These are phyloP conservation scores for Nipponacmea schrenckii DNA, from an alignment of 2,888 invertebrate genomes.

Conservation along the genomic window DNA sequence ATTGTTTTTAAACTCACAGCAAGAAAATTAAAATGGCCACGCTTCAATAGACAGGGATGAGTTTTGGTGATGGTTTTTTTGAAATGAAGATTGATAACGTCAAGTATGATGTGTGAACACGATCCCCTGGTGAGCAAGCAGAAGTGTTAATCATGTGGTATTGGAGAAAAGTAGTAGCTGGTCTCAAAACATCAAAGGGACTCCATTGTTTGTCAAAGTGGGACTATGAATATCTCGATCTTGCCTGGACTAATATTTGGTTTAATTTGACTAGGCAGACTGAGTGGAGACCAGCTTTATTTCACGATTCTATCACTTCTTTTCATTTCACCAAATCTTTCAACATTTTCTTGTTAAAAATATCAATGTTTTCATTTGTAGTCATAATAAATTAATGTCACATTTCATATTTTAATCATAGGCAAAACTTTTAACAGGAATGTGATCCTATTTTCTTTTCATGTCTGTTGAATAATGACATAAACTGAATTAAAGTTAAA, in stretches of 20 bases:
- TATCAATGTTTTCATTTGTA: no score
- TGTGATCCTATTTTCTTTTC: no score
- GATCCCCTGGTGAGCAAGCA: not conserved
- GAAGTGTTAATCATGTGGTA: slow-evolving; percentile 4
- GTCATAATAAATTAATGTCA: no score
- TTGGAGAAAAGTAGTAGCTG: slow-evolving; percentile 2
- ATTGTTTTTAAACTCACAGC: not conserved
- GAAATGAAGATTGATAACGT: slow-evolving; percentile 8
- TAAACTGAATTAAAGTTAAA: no score
- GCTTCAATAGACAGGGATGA: not conserved
- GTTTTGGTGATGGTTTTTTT: not conserved
- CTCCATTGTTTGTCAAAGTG: not conserved
- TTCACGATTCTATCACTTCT: not conserved
- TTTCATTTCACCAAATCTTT: no score
- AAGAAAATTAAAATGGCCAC: not conserved
- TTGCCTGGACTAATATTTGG: slow-evolving; percentile 4
- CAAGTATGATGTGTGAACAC: slow-evolving; percentile 1
- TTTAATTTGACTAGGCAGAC: not conserved
- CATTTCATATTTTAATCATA: no score
- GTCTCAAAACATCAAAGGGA: not conserved
- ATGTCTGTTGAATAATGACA: no score
- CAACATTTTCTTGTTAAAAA: no score
- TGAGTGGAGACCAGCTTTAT: not conserved
- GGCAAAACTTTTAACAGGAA: no score
- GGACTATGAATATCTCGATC: not conserved